phyloP scores from a whole-genome alignment of 2,888 invertebrate species.

The Geophilus truncorum region DNA sequence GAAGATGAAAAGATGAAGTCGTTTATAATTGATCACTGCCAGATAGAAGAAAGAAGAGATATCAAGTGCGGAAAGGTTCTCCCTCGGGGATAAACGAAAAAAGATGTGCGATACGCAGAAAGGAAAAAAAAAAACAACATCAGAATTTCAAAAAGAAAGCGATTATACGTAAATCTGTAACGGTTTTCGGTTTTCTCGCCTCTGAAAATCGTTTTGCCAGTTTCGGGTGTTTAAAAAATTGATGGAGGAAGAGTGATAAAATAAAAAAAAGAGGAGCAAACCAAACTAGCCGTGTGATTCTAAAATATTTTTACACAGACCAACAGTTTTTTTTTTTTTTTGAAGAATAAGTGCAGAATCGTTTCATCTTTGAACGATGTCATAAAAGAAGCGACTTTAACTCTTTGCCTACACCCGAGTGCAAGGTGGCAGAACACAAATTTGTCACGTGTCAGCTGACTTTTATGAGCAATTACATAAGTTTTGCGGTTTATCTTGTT shows the following conservation, averaged over 20 bases:
- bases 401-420: neutral
- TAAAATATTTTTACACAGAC: neutral
- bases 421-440: slow-evolving; percentile 16
- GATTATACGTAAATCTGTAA: neutral
- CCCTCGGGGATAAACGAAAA: neutral
- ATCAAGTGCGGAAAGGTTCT: neutral
- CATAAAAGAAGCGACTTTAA: slow-evolving; percentile 6
- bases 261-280: neutral
- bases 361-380: slow-evolving; percentile 8
- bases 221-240: neutral
- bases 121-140: neutral
- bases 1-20: slow-evolving; percentile 20
- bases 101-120: neutral
- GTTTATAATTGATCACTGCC: slow-evolving; percentile 15
- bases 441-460: slow-evolving; percentile 15
- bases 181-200: neutral
- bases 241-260: neutral
- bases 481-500: slow-evolving; percentile 11
- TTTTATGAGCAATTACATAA: slow-evolving; percentile 16
- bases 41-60: neutral
- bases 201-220: neutral
- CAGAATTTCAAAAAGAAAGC: neutral
- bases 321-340: too few relatives aligned
- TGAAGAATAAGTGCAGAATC: neutral
- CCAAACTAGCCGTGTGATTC: neutral